Conservation (phyloP, 2,797 vertebrate genomes). For the Takifugu rubripes region DNA sequence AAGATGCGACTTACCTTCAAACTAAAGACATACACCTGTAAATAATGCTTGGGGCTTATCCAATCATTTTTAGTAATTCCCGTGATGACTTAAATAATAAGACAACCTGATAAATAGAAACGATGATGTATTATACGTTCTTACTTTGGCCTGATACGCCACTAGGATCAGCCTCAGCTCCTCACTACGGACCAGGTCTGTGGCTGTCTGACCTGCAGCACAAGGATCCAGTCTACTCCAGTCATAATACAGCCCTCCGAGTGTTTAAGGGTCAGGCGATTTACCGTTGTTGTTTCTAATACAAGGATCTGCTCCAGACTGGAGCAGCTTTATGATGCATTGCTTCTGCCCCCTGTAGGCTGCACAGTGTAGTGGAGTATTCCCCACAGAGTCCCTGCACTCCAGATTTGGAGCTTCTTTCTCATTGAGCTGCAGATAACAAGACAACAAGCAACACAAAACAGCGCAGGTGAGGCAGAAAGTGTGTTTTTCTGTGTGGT, state of each 20-base stretch:
- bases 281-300: slow-evolving; percentile 85
- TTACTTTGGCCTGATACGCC: slow-evolving; percentile 76
- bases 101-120: slow-evolving; percentile 1
- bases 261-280: slow-evolving; percentile 2
- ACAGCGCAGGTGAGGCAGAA: neutral
- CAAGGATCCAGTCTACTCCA: neutral
- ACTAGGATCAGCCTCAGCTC: slow-evolving; percentile 83
- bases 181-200: slow-evolving; percentile 80
- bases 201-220: slow-evolving; percentile 80
- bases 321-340: slow-evolving; percentile 85
- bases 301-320: slow-evolving; percentile 79
- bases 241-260: neutral
- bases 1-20: neutral
- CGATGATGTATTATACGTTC: slow-evolving; percentile 2
- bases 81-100: slow-evolving; percentile 13
- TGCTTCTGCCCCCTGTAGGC: slow-evolving; percentile 88
- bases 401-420: slow-evolving; percentile 81
- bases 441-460: slow-evolving; percentile 4
- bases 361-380: slow-evolving; percentile 89
- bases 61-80: neutral
- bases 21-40: neutral
- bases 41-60: neutral
- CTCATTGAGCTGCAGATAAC: slow-evolving; percentile 75
- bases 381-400: slow-evolving; percentile 86
- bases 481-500: neutral